Evolutionary conservation across 2,888 invertebrate species (phyloP), one percentile per base, ranked within the genome.

Genomic region (Meteorus colon): DNA sequence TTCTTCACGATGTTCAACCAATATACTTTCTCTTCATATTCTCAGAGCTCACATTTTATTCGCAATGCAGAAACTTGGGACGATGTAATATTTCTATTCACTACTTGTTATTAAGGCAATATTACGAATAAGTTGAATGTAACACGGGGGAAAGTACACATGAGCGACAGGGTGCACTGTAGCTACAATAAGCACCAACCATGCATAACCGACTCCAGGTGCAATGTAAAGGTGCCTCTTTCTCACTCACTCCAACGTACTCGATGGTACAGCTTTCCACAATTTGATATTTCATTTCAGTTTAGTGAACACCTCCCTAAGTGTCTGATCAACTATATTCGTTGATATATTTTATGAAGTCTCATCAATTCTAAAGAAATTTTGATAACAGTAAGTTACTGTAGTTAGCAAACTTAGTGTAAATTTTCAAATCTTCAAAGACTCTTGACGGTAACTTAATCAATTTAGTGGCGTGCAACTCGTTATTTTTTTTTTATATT

Each of bases 171-270:
- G 75, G 79, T 82, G 83, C 78, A 81, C 79, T 82, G 19, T 55
- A 55, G 48, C n/a, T 48, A 48, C 48, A 78, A 79, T 80, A 83
- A 81, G 79, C 81, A 83, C 81, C 86, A 84, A 82, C 83, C 86
- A 87, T 85, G 87, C 88, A 82, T 87, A 83, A 86, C 88, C 79
- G 77, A 83, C 81, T 73, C 79, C 70, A 76, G 78, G 70, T 78
- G 83, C 86, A 87, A 87, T 85, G 85, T 87, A 85, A 81, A 81
- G 77, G 77, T 80, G 74, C 73, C 74, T 55, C 70, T 8, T 19
- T 55, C 19, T 55, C 19, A n/a, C 55, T 55, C 8, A 8, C 14
- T 6, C n/a, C n/a, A 41, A 41, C 55, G 19, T 24, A 19, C n/a
- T 78, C 77, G 76, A 76, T 76, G 69, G 70, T 76, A 77, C 77